Percentiles rank a stretch among this genome's conserved stretches.
Conservation (phyloP, 2,113 vertebrate species). For the Prietella phreatophila region DNA sequence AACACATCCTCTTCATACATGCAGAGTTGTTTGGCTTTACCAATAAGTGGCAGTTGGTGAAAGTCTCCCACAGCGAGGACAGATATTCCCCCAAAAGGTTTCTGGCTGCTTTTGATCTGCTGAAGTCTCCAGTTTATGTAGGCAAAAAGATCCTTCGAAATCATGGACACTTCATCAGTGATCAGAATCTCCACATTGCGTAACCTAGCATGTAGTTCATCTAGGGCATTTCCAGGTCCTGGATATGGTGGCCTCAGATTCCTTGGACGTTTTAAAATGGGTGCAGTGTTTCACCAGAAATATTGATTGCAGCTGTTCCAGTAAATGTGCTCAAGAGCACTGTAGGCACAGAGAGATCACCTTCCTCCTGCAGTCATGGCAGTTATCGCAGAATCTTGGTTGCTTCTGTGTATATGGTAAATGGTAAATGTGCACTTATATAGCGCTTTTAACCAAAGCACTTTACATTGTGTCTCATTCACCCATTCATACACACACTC, state of each 20-base stretch:
- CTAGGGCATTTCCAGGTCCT: conserved; percentile 37
- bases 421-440: no score
- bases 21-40: conserved; percentile 42
- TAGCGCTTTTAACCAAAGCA: no score
- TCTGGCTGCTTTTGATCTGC: conserved; percentile 41
- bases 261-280: conserved; percentile 22
- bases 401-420: conserved; percentile 33
- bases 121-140: conserved; percentile 48
- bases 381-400: conserved; percentile 41
- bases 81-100: conserved; percentile 19
- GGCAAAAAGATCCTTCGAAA: conserved; percentile 48
- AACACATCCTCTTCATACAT: conserved; percentile 25
- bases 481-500: no score
- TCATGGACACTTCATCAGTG: conserved; percentile 43
- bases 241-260: conserved; percentile 44
- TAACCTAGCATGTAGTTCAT: conserved; percentile 23
- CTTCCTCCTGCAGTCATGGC: neutral
- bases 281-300: conserved; percentile 34
- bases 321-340: conserved; percentile 40
- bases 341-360: neutral
- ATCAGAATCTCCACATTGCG: conserved; percentile 35
- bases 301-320: conserved; percentile 43
- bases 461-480: no score
- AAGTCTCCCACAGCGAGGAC: conserved; percentile 28
- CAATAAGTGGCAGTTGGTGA: conserved; percentile 19